Base-by-base conservation (phyloP, 2,888 invertebrate genomes). In the Cerastis leucographa region DNA sequence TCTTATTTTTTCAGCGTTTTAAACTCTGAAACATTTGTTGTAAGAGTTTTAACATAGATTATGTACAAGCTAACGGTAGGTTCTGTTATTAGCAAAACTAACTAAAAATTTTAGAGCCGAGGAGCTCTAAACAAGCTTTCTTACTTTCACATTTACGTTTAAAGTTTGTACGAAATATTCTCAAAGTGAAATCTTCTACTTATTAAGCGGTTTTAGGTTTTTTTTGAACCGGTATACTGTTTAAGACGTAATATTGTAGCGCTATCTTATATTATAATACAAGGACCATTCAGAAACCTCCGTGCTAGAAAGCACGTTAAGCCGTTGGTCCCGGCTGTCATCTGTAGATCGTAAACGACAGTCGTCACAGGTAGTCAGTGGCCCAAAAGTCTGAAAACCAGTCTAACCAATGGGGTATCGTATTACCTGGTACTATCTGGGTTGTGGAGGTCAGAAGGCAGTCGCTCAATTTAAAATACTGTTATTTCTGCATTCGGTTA, bases 1-100 rank as follows among this genome's bases (percentile, higher is more conserved):
- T 80, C 17, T 70, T 61, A n/a, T 83, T 22, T 72, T 73, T 44
- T 68, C 1, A 14, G 40, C n/a, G 25, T 62, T 51, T 2, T 64
- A 51, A 64, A 12, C 25, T 74, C 25, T 66, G 14, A 8, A 66
- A 61, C 14, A 5, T n/a, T 66, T 61, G 9, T 75, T 75, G 0
- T 22, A 17, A 9, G 25, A 46, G 51, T 66, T 61, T 74, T 46
- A 25, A 19, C 22, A 11, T 19, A 14, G 29, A 59, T 59, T 59
- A 3, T 59, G 17, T 8, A 8, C 0, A 1, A 65, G 0, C 14
- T 44, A n/a, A 59, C 7, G 5, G 9, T 19, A 25, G 9, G 9
- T 35, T 56, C 7, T 0, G 7, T 59, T 74, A 46, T 49, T 1
- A 54, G 7, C 14, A 17, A 3, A 75, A n/a, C 6, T n/a, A 12